Conservation (phyloP, 2,797 vertebrate species). For the Cynopterus sphinx region DNA sequence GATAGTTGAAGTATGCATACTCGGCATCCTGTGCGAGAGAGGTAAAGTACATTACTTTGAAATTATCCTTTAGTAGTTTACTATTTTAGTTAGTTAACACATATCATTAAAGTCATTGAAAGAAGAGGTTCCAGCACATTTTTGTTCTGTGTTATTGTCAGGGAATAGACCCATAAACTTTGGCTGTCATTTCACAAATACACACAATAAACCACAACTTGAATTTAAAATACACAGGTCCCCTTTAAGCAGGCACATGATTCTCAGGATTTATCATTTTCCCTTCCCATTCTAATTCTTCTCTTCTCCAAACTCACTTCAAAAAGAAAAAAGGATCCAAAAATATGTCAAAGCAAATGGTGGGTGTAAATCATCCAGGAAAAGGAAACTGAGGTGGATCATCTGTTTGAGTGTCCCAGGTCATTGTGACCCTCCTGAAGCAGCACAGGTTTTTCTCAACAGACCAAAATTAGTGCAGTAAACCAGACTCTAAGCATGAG, state of each 20-base stretch:
- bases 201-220: neutral
- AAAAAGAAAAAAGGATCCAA: neutral
- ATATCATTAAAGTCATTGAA: neutral
- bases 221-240: neutral
- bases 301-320: neutral
- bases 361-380: neutral
- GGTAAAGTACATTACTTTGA: neutral
- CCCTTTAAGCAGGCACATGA: neutral
- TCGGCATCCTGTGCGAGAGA: slow-evolving; percentile 75
- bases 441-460: neutral
- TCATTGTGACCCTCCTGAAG: neutral
- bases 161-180: neutral
- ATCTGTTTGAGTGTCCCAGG: neutral
- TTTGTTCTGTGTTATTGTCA: neutral
- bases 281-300: neutral
- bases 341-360: neutral
- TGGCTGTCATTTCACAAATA: neutral
- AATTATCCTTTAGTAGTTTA: neutral
- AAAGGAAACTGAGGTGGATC: neutral
- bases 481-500: neutral
- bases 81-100: neutral
- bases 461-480: neutral
- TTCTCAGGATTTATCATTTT: neutral
- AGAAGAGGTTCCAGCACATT: neutral
- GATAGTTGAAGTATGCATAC: slow-evolving; percentile 59